Evolutionary conservation across 2,113 vertebrate species (phyloP), one percentile per base, ranked within the genome.

Genomic region (Nothobranchius furzeri): DNA sequence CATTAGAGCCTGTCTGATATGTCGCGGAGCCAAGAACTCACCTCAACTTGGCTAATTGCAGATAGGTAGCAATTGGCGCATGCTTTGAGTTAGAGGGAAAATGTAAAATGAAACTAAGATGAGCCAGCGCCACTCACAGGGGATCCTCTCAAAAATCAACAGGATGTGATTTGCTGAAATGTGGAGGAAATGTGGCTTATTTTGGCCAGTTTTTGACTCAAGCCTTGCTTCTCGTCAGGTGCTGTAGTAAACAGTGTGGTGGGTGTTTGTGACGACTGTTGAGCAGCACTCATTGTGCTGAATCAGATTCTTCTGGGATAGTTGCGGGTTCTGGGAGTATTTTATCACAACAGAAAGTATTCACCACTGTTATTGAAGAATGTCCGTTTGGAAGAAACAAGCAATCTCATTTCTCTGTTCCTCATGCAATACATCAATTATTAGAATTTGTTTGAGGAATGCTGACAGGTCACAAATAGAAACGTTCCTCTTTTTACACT

Each of bases 1-100:
- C 59, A 49, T 68, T 58, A 62, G 45, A 62, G 45, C 43, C 42
- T 64, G 61, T 63, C 45, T 69, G 47, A 75, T 50, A 57, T 25
- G 55, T 25, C 15, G 49, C 45, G 43, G 5, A 20, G n/a, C 53
- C 59, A 54, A 17, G 66, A n/a, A 54, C 43, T 58, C 3, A 67
- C 58, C n/a, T 47, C 12, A 20, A 42, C 40, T 59, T 54, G 59
- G 15, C 60, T 63, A 60, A 62, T 62, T 36, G 55, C 35, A 52
- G 25, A 46, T 53, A 43, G n/a, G n/a, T 17, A 61, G 36, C 40
- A 47, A 51, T 12, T 10, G 51, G 17, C 3, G n/a, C 15, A 43
- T 49, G 10, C 35, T 13, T 15, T 17, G n/a, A 51, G 40, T 59
- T 52, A 12, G 35, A 62, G 20, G 6, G 12, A 35, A 55, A n/a